Conservation (phyloP, 2,113 vertebrate genomes). For the Speoplatyrhinus poulsoni region DNA sequence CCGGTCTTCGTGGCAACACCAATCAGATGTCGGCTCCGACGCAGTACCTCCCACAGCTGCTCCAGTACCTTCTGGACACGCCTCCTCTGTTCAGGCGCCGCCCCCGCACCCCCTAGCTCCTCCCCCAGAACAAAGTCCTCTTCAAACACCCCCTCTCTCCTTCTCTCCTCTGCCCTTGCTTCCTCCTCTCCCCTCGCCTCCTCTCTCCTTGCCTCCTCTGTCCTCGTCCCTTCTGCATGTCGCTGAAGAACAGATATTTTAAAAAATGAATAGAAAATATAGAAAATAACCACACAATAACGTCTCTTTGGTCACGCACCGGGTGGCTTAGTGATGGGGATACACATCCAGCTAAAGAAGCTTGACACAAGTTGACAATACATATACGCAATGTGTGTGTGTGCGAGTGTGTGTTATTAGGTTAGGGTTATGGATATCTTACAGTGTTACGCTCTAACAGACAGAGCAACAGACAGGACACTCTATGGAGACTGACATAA, state of each 20-base stretch:
- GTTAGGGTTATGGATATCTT: too few species aligned
- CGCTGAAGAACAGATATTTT: conserved; percentile 7
- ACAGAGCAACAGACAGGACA: too few species aligned
- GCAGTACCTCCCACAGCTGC: conserved; percentile 81
- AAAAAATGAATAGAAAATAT: too few species aligned
- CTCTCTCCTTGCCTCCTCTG: not conserved
- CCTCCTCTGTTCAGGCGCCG: conserved; percentile 57
- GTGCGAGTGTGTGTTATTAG: too few species aligned
- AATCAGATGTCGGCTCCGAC: conserved; percentile 84
- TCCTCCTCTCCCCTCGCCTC: conserved; percentile 5
- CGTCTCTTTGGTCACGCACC: too few species aligned
- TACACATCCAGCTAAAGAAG: too few species aligned
- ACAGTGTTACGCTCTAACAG: too few species aligned
- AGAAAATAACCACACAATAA: too few species aligned
- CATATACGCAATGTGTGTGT: too few species aligned
- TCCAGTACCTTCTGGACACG: conserved; percentile 80
- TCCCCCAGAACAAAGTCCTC: conserved; percentile 73
- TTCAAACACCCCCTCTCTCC: conserved; percentile 78
- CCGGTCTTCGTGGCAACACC: conserved; percentile 88
- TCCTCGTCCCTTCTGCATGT: conserved; percentile 26
- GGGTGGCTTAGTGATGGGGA: too few species aligned
- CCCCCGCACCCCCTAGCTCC: conserved; percentile 50
- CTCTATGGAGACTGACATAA: too few species aligned
- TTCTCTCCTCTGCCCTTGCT: conserved; percentile 55
- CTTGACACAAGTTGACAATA: too few species aligned